These are phyloP conservation scores for Halcyon malimbica DNA, from an alignment of 2,113 vertebrate genomes.

Conservation along the genomic window DNA sequence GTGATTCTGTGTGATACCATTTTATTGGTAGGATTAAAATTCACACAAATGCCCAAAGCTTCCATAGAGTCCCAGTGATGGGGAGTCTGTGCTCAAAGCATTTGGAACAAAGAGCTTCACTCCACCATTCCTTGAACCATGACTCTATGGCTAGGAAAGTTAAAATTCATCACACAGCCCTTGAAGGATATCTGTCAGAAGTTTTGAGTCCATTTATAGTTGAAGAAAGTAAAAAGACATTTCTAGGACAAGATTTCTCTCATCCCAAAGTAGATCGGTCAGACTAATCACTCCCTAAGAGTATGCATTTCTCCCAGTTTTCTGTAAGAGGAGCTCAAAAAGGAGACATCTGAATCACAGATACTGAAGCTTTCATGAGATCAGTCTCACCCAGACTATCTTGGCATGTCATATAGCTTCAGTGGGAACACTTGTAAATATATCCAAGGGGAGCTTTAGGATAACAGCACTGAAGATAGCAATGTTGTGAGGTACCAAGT, in stretches of 20 bases:
- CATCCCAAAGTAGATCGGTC: background rate
- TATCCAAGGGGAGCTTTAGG: background rate
- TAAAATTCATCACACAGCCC: background rate
- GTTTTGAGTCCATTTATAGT: background rate
- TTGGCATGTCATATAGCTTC: background rate
- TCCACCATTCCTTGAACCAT: background rate
- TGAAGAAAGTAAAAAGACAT: background rate
- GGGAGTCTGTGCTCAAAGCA: background rate
- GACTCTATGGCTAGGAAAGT: background rate
- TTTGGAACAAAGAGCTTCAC: background rate
- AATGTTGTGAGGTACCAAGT: background rate
- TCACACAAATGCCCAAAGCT: background rate
- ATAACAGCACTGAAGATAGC: background rate
- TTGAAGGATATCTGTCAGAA: background rate
- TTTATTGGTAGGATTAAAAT: slow-evolving; percentile 32
- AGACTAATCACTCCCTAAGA: background rate
- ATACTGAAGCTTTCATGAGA: background rate
- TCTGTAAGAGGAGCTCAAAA: background rate
- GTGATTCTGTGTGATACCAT: background rate
- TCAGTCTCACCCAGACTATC: background rate
- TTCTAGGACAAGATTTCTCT: background rate
- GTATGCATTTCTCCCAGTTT: background rate
- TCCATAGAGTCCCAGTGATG: background rate
- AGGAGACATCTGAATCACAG: background rate
- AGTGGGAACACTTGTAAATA: background rate